Percentiles rank a stretch among this genome's conserved stretches.
phyloP scores from a whole-genome alignment of 2,888 invertebrate genomes.

The Lasius platythorax region DNA sequence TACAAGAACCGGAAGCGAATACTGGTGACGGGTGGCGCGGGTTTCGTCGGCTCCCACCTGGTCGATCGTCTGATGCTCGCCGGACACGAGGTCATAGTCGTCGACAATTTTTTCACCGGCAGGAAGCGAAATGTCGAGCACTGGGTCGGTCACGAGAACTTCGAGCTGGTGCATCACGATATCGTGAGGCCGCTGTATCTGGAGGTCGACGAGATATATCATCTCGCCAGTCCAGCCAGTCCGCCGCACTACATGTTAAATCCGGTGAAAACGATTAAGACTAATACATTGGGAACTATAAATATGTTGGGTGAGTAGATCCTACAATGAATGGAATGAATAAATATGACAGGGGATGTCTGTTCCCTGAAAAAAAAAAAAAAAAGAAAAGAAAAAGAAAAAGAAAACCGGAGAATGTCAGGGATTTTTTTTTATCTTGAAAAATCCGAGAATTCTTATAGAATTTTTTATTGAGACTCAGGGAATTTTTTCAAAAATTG shows the following conservation, averaged over 20 bases:
- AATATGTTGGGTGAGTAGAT: conserved; percentile 92
- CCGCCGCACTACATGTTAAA: conserved; percentile 99
- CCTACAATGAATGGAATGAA: background rate
- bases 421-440: too few relatives aligned
- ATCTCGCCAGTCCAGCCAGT: conserved; percentile 99
- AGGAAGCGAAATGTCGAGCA: conserved; percentile 98
- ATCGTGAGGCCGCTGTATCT: conserved; percentile 99
- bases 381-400: too few relatives aligned
- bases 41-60: conserved; percentile 99
- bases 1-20: conserved; percentile 97
- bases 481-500: too few relatives aligned
- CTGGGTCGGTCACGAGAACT: conserved; percentile 99
- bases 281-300: conserved; percentile 98
- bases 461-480: too few relatives aligned
- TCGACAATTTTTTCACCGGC: conserved; percentile 99
- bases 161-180: conserved; percentile 99
- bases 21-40: conserved; percentile 98
- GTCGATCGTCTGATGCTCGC: conserved; percentile 98
- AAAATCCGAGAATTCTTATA: too few relatives aligned
- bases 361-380: too few relatives aligned
- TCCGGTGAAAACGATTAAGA: conserved; percentile 99
- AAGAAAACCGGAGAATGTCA: too few relatives aligned
- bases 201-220: conserved; percentile 99
- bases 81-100: conserved; percentile 98
- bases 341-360: background rate